Base-by-base conservation (phyloP, 2,113 vertebrate species). In the Xiphias gladius region DNA sequence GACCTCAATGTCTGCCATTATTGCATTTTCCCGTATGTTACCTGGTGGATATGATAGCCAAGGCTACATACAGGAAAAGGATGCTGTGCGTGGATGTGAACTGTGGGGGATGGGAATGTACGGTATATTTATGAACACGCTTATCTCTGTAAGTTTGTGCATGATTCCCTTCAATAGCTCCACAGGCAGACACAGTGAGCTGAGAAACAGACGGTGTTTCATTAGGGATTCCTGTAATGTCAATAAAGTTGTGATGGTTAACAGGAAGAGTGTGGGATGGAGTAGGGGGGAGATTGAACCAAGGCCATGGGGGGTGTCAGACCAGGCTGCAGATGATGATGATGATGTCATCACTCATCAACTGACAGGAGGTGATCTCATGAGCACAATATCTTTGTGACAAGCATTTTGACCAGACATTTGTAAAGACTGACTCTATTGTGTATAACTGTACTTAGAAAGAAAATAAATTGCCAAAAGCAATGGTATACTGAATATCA, bases 161-260 rank as follows among this genome's bases (percentile, higher is more conserved):
- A 20, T 39, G 66, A 76, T 81, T 68, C 39, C 83, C 66, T 82
- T 83, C 73, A 85, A 87, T 62, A 85, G 86, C 84, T 57, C 37
- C 10, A 65, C 43, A 61, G 80, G 52, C 78, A 71, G 85, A 88
- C 86, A 26, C 75, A 17, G 63, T 17, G 46, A 77, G 59, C 75
- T 66, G 69, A 79, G 86, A 71, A 69, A 85, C 93, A 94, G 94
- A 94, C 93, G 50, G 69, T 26, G 89, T 87, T 95, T 96, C 89
- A 95, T 95, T 94, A 93, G 88, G n/a, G 81, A 94, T 96, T 96
- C 95, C 95, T 92, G 94, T 95, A 94, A 95, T 75, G 91, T 93
- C 94, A 92, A 94, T 96, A 93, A 86, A 85, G 89, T 90, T 86
- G 86, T 70, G 76, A 93, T 90, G 94, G 90, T 94, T 95, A 94